Conservation (phyloP, 2,797 vertebrate genomes). For the Sebastes miniatus region DNA sequence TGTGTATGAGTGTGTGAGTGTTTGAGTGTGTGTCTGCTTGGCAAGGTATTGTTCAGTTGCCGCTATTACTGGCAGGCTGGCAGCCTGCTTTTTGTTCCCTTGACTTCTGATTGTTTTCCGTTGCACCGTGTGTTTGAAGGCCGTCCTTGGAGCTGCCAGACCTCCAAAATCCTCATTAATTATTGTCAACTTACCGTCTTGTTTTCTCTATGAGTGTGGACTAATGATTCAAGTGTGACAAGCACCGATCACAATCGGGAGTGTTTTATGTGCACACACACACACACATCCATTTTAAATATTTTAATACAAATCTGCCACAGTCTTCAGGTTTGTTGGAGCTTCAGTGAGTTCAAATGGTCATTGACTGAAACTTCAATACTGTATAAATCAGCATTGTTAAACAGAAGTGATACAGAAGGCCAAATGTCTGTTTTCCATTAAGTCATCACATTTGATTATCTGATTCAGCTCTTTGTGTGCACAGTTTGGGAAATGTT, state of each 20-base stretch:
- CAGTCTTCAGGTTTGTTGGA: background rate
- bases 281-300: slow-evolving; percentile 4
- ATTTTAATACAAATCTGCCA: background rate
- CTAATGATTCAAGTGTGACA: slow-evolving; percentile 7
- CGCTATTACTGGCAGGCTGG: slow-evolving; percentile 61
- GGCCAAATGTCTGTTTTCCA: slow-evolving; percentile 20
- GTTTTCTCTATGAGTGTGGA: background rate
- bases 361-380: background rate
- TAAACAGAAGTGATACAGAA: slow-evolving; percentile 31
- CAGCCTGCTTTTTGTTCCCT: slow-evolving; percentile 60
- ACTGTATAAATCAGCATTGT: background rate
- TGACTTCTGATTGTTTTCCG: slow-evolving; percentile 62
- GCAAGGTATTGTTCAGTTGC: slow-evolving; percentile 65
- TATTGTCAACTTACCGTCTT: slow-evolving; percentile 29
- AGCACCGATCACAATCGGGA: background rate
- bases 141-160: slow-evolving; percentile 45
- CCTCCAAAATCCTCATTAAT: slow-evolving; percentile 52
- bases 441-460: slow-evolving; percentile 34
- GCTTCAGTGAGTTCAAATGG: background rate
- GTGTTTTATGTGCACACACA: background rate
- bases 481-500: background rate
- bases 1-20: slow-evolving; percentile 7
- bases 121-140: slow-evolving; percentile 46
- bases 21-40: slow-evolving; percentile 14
- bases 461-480: slow-evolving; percentile 10